These are phyloP conservation scores for Tapirus indicus DNA, from an alignment of 2,797 vertebrate genomes.

Conservation along the genomic window DNA sequence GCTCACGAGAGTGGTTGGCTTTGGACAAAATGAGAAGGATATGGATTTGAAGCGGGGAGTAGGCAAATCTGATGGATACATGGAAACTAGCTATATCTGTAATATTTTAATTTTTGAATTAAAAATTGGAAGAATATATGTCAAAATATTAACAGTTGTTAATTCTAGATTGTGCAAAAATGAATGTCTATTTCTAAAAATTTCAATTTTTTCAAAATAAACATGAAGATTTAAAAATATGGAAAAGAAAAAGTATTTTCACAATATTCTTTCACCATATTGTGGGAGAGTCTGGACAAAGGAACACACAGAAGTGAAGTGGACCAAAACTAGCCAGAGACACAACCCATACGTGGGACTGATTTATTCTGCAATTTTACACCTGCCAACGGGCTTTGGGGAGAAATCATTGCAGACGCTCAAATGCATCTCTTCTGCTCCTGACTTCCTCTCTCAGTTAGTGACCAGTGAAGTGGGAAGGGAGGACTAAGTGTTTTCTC, in stretches of 20 bases:
- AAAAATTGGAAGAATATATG: background rate
- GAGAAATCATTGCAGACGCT: background rate
- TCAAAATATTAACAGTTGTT: background rate
- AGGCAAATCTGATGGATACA: background rate
- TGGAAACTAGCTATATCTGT: background rate
- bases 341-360: fast-evolving
- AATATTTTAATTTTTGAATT: background rate
- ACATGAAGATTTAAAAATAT: background rate
- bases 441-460: background rate
- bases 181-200: background rate
- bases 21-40: background rate
- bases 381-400: background rate
- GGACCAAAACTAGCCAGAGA: background rate
- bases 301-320: background rate
- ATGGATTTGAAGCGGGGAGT: background rate
- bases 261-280: background rate
- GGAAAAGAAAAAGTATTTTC: background rate
- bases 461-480: background rate
- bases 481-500: background rate
- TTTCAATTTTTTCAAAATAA: background rate
- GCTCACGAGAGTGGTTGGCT: background rate
- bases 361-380: background rate
- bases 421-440: background rate
- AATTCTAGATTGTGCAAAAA: background rate
- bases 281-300: background rate